Percentiles rank a stretch among this genome's conserved stretches.
Conservation (phyloP, 2,113 vertebrate species). For the Elgaria multicarinata region DNA sequence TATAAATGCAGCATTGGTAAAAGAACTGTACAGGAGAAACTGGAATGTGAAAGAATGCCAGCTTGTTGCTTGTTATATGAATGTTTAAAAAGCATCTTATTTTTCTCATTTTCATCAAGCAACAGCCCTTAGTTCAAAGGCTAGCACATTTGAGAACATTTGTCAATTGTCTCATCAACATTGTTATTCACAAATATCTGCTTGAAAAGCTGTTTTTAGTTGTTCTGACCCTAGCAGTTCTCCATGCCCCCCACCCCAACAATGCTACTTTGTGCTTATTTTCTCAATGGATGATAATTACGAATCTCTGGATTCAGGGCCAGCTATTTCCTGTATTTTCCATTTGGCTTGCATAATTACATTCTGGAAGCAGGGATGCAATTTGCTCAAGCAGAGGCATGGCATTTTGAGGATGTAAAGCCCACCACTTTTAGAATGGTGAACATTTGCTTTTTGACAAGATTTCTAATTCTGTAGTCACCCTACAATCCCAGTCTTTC, state of each 20-base stretch:
- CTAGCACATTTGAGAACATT: neutral
- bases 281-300: neutral
- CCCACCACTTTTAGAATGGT: neutral
- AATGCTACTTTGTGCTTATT: neutral
- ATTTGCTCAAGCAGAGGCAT: neutral
- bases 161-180: neutral
- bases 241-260: too few relatives aligned
- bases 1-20: conserved; percentile 16
- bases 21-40: conserved; percentile 3
- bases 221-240: neutral
- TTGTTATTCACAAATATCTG: neutral
- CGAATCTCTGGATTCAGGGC: neutral
- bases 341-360: neutral
- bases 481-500: neutral
- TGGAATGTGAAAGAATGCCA: neutral
- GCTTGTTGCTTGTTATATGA: neutral
- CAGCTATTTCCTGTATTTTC: neutral
- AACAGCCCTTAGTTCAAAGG: neutral
- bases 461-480: neutral
- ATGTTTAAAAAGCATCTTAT: neutral
- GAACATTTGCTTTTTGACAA: neutral
- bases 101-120: neutral
- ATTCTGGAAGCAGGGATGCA: neutral
- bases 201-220: neutral
- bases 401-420: neutral